A percentile compares a stretch with the other conserved stretches of the same genome.
These are phyloP conservation scores for Aleadryas rufinucha DNA, from an alignment of 2,113 vertebrate species.

Conservation along the genomic window DNA sequence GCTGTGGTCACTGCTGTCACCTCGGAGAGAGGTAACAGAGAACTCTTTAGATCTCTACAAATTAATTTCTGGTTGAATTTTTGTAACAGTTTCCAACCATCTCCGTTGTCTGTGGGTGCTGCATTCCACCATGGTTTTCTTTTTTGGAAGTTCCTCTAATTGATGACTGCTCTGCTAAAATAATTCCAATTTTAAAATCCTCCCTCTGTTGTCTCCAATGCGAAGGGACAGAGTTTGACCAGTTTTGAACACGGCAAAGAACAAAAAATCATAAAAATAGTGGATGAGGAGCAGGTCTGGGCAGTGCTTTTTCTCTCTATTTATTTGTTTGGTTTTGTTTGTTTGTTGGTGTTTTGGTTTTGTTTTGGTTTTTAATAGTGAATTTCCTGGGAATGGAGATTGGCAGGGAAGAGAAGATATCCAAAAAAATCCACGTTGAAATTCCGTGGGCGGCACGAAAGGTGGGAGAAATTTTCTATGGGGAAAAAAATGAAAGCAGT, in stretches of 20 bases:
- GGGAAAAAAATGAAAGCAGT: background rate
- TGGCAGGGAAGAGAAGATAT: background rate
- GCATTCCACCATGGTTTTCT: background rate
- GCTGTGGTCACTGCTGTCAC: background rate
- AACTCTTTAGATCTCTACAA: background rate
- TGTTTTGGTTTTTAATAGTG: fast-evolving
- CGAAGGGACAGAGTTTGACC: background rate
- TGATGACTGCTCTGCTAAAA: background rate
- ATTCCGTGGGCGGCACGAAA: background rate
- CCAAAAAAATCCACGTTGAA: background rate
- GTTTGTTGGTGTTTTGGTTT: background rate
- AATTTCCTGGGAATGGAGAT: background rate
- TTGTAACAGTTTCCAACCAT: background rate
- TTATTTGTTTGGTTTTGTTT: background rate
- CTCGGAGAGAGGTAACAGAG: background rate
- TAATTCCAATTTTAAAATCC: background rate
- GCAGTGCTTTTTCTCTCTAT: background rate
- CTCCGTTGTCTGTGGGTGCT: background rate
- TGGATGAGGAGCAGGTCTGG: background rate
- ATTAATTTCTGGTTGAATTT: background rate
- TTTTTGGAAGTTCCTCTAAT: background rate
- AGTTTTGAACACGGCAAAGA: background rate
- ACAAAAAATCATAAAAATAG: background rate
- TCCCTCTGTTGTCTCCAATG: background rate
- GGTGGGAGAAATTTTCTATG: background rate